Percentiles rank a stretch among this genome's conserved stretches.
Evolutionary conservation across 2,113 vertebrate species (phyloP).

Genomic region (Ovibos moschatus): DNA sequence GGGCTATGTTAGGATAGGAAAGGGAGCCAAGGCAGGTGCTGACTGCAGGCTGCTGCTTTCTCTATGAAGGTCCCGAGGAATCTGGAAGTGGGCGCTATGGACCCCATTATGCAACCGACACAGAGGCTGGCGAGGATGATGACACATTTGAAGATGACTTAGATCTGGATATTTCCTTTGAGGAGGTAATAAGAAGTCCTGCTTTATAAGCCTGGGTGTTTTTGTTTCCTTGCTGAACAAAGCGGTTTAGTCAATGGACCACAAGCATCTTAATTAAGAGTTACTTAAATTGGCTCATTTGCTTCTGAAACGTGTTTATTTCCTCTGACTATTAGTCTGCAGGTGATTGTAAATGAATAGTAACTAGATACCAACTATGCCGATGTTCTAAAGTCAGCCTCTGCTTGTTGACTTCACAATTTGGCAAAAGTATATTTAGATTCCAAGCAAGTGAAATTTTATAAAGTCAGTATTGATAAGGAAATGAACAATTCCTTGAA

Average conservation of each 20-base stretch:
- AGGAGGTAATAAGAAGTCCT: slow-evolving; percentile 85
- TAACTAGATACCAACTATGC: neutral
- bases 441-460: neutral
- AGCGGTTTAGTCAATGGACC: neutral
- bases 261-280: neutral
- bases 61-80: slow-evolving; percentile 84
- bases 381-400: neutral
- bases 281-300: neutral
- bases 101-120: slow-evolving; percentile 81
- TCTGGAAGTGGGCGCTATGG: slow-evolving; percentile 87
- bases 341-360: neutral
- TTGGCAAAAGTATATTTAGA: neutral
- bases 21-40: neutral
- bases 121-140: slow-evolving; percentile 83
- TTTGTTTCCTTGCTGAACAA: neutral
- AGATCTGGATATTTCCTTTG: slow-evolving; percentile 92
- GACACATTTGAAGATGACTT: slow-evolving; percentile 89
- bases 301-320: neutral
- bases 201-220: neutral
- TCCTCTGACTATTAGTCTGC: neutral
- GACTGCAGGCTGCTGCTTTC: neutral
- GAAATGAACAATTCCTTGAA: neutral
- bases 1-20: neutral
- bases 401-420: neutral
- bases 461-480: neutral